These are phyloP conservation scores for Naso thynnoides DNA, from an alignment of 2,797 vertebrate genomes.

Conservation along the genomic window DNA sequence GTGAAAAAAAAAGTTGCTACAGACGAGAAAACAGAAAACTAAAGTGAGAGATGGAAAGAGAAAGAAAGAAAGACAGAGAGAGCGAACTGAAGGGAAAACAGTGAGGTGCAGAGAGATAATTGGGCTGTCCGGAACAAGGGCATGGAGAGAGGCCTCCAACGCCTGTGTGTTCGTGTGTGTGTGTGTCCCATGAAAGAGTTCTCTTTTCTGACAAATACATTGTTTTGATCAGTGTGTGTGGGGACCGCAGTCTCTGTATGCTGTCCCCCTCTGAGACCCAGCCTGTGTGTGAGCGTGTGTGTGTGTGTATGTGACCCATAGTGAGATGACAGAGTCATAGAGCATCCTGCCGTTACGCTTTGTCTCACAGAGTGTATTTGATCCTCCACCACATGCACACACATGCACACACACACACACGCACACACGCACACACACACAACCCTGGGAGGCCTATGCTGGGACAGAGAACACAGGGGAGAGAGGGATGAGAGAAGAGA, in stretches of 20 bases:
- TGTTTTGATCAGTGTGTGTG: conserved; percentile 84
- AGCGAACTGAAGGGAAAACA: conserved; percentile 64
- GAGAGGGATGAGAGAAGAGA: conserved; percentile 58
- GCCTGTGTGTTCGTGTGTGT: conserved; percentile 55
- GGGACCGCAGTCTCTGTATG: conserved; percentile 70
- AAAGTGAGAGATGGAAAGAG: conserved; percentile 21
- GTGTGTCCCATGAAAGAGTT: conserved; percentile 76
- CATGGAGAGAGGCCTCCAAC: conserved; percentile 81
- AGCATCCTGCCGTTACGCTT: conserved; percentile 81
- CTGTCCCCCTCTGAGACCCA: conserved; percentile 70
- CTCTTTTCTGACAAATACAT: conserved; percentile 82
- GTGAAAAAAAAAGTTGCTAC: conserved; percentile 21
- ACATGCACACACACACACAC: neutral
- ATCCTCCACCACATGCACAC: conserved; percentile 61
- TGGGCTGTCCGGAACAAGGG: conserved; percentile 84
- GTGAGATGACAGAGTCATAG: conserved; percentile 83
- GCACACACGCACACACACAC: conserved; percentile 39
- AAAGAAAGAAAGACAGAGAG: conserved; percentile 15
- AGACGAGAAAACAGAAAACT: conserved; percentile 32
- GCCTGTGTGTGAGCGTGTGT: conserved; percentile 50
- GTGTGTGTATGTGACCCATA: conserved; percentile 73
- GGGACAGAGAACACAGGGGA: conserved; percentile 73
- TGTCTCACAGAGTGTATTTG: conserved; percentile 82
- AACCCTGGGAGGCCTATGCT: conserved; percentile 64
- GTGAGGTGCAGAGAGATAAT: conserved; percentile 84